Evolutionary conservation across 1,140 invertebrate genomes (phyloP).

Genomic region (Lepidurus couesii): DNA sequence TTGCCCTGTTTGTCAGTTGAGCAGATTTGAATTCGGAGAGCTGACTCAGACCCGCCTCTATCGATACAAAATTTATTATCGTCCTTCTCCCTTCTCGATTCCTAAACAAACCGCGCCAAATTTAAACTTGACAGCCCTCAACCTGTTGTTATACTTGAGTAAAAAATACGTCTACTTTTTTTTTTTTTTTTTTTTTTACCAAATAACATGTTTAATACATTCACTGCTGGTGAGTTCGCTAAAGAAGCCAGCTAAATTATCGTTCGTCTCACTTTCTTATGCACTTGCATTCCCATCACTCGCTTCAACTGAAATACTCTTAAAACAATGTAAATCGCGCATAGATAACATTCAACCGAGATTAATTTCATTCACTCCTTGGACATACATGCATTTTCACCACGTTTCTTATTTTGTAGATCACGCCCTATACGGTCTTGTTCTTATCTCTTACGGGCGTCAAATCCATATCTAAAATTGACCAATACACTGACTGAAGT

Average conservation of each 20-base stretch:
- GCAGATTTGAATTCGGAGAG: not conserved
- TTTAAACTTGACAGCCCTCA: too few relatives aligned
- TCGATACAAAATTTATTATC: not conserved
- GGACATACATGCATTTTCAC: not conserved
- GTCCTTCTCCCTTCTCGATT: too few relatives aligned
- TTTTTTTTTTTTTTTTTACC: not conserved
- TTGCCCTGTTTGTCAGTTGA: not conserved
- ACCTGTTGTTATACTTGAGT: too few relatives aligned
- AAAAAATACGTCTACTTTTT: too few relatives aligned
- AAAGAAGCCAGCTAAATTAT: not conserved
- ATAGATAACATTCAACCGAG: not conserved
- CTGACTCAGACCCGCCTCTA: not conserved
- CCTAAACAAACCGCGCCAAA: too few relatives aligned
- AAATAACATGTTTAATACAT: conserved; percentile 15
- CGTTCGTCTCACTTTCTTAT: not conserved
- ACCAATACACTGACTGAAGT: not conserved
- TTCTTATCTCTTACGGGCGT: not conserved
- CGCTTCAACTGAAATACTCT: not conserved
- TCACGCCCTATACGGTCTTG: not conserved
- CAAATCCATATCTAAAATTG: not conserved
- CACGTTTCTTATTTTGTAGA: not conserved
- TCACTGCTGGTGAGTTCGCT: not conserved
- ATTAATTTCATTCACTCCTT: not conserved
- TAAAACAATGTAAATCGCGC: not conserved
- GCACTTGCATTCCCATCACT: not conserved